Conservation (phyloP, 2,888 invertebrate species). For the Lasioglossum figueresi region DNA sequence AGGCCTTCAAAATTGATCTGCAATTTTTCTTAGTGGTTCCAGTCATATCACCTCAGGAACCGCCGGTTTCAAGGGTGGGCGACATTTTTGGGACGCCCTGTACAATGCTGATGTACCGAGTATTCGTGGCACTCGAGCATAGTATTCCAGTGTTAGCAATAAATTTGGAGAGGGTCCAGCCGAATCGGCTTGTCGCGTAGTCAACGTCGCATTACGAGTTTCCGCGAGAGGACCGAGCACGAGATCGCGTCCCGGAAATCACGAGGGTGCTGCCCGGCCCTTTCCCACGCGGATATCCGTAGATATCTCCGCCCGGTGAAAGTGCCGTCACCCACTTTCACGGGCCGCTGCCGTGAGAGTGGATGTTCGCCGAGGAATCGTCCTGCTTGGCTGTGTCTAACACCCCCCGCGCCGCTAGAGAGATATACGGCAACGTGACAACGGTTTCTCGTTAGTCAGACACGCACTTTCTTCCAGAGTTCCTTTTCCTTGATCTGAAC, state of each 20-base stretch:
- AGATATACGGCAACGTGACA: conserved; percentile 71
- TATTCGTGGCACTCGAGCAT: not conserved
- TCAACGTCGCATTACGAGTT: conserved; percentile 68
- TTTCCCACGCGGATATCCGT: conserved; percentile 73
- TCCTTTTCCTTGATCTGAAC: not conserved
- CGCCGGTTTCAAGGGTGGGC: too few species aligned
- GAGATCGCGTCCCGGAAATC: conserved; percentile 55
- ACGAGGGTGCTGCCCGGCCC: conserved; percentile 62
- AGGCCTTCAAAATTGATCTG: not conserved
- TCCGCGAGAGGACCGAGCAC: conserved; percentile 41
- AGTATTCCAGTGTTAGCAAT: conserved; percentile 35
- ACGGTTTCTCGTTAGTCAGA: conserved; percentile 80
- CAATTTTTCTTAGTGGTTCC: not conserved
- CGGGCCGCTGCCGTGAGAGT: conserved; percentile 58
- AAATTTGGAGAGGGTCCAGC: conserved; percentile 46
- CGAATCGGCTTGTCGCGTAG: conserved; percentile 63
- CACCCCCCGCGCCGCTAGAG: not conserved
- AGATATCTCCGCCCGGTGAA: conserved; percentile 62
- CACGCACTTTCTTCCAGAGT: conserved; percentile 66
- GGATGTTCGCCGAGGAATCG: conserved; percentile 58
- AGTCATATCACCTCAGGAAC: too few species aligned
- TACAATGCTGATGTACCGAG: not conserved
- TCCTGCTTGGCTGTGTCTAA: conserved; percentile 20
- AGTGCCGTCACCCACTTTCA: conserved; percentile 69
- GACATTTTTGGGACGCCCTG: not conserved